Evolutionary conservation across 1,140 invertebrate genomes (phyloP).

Genomic region (Brachionus rotundiformis): DNA sequence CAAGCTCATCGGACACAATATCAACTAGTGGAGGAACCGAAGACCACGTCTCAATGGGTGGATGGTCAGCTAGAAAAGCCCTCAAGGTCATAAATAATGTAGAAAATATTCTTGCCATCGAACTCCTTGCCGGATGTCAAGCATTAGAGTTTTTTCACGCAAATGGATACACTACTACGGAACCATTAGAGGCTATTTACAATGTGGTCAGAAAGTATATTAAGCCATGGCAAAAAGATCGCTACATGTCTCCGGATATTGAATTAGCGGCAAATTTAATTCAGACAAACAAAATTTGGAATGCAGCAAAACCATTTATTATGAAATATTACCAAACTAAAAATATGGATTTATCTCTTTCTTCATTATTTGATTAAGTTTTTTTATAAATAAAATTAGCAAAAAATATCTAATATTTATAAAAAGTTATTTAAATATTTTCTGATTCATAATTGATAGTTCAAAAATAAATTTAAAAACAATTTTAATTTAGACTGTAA

Average conservation of each 20-base stretch:
- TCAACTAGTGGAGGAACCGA: conserved; percentile 76
- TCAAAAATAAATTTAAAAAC: no score
- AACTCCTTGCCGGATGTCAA: conserved; percentile 73
- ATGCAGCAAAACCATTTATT: conserved; percentile 26
- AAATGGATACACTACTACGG: conserved; percentile 69
- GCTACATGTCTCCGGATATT: conserved; percentile 73
- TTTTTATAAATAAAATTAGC: conserved; percentile 39
- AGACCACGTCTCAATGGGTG: conserved; percentile 77
- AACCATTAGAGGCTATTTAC: conserved; percentile 73
- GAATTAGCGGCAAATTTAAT: conserved; percentile 69
- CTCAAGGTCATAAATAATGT: conserved; percentile 72
- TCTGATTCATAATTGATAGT: no score
- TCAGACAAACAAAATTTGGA: conserved; percentile 65
- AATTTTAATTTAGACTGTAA: no score
- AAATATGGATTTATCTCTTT: not conserved
- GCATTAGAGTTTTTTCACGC: conserved; percentile 75
- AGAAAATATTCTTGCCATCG: conserved; percentile 72
- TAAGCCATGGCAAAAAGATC: conserved; percentile 71
- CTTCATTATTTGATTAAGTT: conserved; percentile 8
- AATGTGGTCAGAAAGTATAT: conserved; percentile 60
- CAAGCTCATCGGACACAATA: conserved; percentile 73
- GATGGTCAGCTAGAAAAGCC: conserved; percentile 73
- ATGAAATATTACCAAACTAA: conserved; percentile 29
- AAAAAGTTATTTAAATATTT: no score
- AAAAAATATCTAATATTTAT: no score